These are phyloP conservation scores for Speoplatyrhinus poulsoni DNA, from an alignment of 2,113 vertebrate genomes.

Conservation along the genomic window DNA sequence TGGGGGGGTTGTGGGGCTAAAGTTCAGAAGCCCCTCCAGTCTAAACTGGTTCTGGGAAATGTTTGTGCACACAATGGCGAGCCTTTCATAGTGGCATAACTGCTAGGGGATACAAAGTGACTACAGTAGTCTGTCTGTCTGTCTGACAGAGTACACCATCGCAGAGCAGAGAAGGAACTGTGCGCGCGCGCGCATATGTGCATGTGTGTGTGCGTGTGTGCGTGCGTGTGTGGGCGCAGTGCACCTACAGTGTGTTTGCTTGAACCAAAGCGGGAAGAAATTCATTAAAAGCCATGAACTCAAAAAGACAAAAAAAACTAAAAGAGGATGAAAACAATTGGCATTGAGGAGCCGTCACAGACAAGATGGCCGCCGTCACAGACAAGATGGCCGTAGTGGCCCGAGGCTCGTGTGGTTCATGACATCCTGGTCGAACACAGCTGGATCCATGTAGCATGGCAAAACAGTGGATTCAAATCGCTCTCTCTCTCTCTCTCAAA, in stretches of 20 bases:
- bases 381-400: constrained; percentile 1
- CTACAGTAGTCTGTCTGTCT: constrained; percentile 50
- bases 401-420: not conserved
- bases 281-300: not conserved
- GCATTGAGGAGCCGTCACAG: too few relatives aligned
- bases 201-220: not conserved
- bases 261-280: not conserved
- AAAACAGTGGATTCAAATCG: constrained; percentile 30
- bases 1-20: too few relatives aligned
- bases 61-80: constrained; percentile 48
- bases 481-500: not conserved
- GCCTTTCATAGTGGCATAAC: constrained; percentile 49
- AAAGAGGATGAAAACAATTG: too few relatives aligned
- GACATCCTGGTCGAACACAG: constrained; percentile 14
- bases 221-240: not conserved
- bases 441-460: constrained; percentile 23
- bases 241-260: too few relatives aligned
- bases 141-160: constrained; percentile 16
- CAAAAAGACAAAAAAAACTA: too few relatives aligned
- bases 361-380: not conserved
- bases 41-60: constrained; percentile 40
- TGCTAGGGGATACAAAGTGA: constrained; percentile 41
- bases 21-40: constrained; percentile 1
- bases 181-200: constrained; percentile 2
- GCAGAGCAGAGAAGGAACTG: constrained; percentile 14